These are phyloP conservation scores for Fissipunctia ypsillon DNA, from an alignment of 2,888 invertebrate species.

Conservation along the genomic window DNA sequence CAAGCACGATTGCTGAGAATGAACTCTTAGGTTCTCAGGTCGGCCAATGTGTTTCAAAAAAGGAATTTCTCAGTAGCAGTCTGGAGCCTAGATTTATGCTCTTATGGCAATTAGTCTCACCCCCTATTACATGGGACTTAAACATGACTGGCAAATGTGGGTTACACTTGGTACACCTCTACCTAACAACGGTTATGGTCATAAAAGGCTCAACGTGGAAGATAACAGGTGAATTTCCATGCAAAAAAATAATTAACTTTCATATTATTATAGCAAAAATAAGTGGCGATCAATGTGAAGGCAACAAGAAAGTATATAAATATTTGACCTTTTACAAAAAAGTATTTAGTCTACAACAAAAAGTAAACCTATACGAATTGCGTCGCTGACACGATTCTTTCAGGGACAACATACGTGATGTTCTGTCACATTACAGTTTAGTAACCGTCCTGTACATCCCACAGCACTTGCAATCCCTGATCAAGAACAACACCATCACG, in stretches of 20 bases:
- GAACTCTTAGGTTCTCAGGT: background rate
- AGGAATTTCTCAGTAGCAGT: background rate
- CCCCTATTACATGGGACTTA: no score
- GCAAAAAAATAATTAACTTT: background rate
- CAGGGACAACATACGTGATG: background rate
- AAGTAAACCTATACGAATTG: background rate
- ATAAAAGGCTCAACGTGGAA: background rate
- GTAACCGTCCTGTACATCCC: background rate
- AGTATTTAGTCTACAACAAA: background rate
- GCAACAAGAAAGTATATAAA: background rate
- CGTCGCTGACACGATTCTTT: background rate
- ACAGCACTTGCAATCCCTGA: constrained; percentile 88
- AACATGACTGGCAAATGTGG: background rate
- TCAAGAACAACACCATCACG: constrained; percentile 92
- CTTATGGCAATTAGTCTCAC: background rate
- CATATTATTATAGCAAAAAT: background rate
- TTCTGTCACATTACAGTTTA: background rate
- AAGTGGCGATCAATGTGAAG: background rate
- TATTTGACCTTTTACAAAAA: background rate
- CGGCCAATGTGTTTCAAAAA: background rate
- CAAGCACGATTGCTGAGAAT: background rate
- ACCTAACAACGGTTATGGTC: background rate
- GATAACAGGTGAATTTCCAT: background rate
- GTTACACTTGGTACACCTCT: background rate
- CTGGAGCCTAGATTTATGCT: background rate